Base-by-base conservation (phyloP, 2,113 vertebrate species). In the Chinchilla lanigera region DNA sequence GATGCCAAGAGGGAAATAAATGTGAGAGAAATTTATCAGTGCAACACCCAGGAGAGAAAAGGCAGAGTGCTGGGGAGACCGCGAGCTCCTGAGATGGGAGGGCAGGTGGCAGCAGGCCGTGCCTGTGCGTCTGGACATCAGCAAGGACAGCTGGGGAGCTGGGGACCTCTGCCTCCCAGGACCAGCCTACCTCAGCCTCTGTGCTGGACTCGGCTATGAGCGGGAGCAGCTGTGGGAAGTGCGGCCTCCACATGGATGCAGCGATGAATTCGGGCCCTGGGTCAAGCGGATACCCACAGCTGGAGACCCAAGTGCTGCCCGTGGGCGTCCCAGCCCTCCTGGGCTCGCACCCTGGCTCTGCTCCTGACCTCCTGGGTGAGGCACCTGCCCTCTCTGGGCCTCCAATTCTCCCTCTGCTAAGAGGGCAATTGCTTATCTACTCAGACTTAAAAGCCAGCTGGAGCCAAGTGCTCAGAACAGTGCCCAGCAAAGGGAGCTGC, bases 191-290 rank as follows among this genome's bases (percentile, higher is more conserved):
- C 30, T 75, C 47, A 5, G 47, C 33, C 11, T 47, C 56, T 28
- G 82, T 35, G 54, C 28, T 20, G 11, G 2, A 0, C 19, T 75
- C 5, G 26, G 78, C 9, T n/a, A 26, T 3, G 12, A 16, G 44
- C 56, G 14, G 14, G n/a, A 54, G 4, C 44, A 33, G 22, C 10
- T 13, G 0, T 3, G 35, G 28, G 26, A 4, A 54, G 1, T 35
- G 24, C 2, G 3, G 14, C 67, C n/a, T 47, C 0, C 1, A 4
- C 0, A 4, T 28, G 41, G 38, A 13, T 14, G 41, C 41, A 47
- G 73, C 26, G 4, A 16, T 7, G 41, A 24, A 30, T 26, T 28
- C 41, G 24, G 41, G 26, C 38, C 4, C 44, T 10, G 3, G 1
- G 9, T 26, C 38, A n/a, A 4, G 13, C 0, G 16, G 14, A 1